Evolutionary conservation across 2,888 invertebrate genomes (phyloP).

Genomic region (Drosophila anomalata): DNA sequence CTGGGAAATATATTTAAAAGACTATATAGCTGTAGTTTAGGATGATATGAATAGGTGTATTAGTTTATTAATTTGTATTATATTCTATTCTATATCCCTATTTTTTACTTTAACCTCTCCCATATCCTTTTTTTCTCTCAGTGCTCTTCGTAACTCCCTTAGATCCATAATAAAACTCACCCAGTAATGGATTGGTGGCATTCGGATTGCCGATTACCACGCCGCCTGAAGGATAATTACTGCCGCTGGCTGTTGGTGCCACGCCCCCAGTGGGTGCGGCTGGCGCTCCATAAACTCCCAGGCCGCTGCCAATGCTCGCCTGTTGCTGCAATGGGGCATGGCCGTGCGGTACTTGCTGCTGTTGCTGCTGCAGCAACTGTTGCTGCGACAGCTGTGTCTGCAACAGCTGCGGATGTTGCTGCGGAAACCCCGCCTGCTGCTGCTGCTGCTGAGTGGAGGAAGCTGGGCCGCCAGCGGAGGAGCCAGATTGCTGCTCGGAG

Average conservation of each 20-base stretch:
- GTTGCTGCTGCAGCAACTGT: slow-evolving; percentile 44
- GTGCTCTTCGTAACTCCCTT: not conserved
- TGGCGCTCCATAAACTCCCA: slow-evolving; percentile 64
- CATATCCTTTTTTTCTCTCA: not conserved
- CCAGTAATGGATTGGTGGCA: slow-evolving; percentile 80
- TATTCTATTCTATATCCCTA: too few relatives aligned
- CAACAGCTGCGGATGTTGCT: slow-evolving; percentile 37
- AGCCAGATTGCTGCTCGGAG: slow-evolving; percentile 82
- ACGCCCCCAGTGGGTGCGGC: slow-evolving; percentile 62
- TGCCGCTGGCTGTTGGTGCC: slow-evolving; percentile 42
- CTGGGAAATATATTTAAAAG: not conserved
- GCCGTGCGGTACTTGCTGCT: slow-evolving; percentile 45
- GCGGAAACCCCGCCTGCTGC: slow-evolving; percentile 35
- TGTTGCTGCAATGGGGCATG: slow-evolving; percentile 68
- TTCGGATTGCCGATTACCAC: slow-evolving; percentile 81
- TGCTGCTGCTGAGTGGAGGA: slow-evolving; percentile 42
- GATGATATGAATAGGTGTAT: not conserved
- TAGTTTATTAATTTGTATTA: too few relatives aligned
- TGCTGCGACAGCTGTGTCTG: slow-evolving; percentile 40
- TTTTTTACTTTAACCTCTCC: too few relatives aligned
- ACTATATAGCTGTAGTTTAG: not conserved
- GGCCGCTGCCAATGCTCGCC: slow-evolving; percentile 61
- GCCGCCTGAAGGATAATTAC: slow-evolving; percentile 75
- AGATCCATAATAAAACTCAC: slow-evolving; percentile 59
- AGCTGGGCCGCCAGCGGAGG: slow-evolving; percentile 33